These are phyloP conservation scores for Tragelaphus strepsiceros DNA, from an alignment of 2,113 vertebrate genomes.

Conservation along the genomic window DNA sequence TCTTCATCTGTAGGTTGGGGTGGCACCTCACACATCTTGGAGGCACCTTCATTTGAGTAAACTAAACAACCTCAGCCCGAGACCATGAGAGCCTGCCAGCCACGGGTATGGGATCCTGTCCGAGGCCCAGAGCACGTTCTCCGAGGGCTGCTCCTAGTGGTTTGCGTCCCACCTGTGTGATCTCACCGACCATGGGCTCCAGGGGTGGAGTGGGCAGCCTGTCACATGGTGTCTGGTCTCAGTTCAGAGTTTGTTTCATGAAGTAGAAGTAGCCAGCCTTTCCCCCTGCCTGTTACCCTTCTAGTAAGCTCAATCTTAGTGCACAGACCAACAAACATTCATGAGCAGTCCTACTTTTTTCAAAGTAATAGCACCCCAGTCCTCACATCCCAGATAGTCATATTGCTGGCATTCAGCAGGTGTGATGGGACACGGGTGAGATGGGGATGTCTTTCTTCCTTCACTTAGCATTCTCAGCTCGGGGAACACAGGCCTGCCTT, in stretches of 20 bases:
- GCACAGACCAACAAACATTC: not conserved
- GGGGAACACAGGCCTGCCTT: not conserved
- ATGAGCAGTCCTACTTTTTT: not conserved
- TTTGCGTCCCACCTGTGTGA: fast-evolving
- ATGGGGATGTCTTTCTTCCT: not conserved
- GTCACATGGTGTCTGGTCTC: not conserved
- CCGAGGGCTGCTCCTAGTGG: no score
- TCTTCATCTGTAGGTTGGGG: not conserved
- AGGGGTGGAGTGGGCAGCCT: not conserved
- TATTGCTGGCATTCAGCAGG: not conserved
- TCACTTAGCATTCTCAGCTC: not conserved
- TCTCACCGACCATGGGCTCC: not conserved
- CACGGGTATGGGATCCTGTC: not conserved
- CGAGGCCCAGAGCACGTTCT: not conserved
- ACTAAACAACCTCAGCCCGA: not conserved
- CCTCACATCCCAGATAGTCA: not conserved
- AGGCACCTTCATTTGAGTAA: not conserved
- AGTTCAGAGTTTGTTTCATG: not conserved
- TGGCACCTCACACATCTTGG: not conserved
- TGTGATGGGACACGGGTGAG: not conserved
- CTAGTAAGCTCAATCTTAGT: not conserved
- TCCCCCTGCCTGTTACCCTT: not conserved
- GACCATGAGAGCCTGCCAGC: not conserved
- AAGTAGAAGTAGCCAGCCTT: not conserved
- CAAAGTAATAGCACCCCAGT: not conserved